These are phyloP conservation scores for Eulemur macaco DNA, from an alignment of 2,113 vertebrate genomes.

Conservation along the genomic window DNA sequence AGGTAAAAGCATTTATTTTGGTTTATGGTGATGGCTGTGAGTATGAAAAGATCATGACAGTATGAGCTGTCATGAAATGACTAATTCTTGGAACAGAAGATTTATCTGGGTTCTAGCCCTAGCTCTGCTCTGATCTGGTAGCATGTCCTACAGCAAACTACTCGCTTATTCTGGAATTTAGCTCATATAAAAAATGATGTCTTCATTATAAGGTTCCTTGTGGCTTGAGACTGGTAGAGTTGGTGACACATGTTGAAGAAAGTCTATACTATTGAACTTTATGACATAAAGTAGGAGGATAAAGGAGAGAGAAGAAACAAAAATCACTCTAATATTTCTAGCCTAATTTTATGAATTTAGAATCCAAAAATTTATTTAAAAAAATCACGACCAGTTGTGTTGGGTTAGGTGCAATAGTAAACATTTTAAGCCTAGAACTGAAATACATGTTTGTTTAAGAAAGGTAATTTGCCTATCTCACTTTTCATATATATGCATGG, in stretches of 20 bases:
- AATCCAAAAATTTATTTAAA: background rate
- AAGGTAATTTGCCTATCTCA: background rate
- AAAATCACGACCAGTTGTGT: background rate
- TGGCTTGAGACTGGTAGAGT: background rate
- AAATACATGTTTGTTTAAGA: background rate
- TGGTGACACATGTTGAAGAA: background rate
- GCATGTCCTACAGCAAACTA: background rate
- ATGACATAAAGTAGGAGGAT: background rate
- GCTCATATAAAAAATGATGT: background rate
- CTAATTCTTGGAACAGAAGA: background rate
- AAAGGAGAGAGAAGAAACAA: background rate
- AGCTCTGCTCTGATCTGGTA: background rate
- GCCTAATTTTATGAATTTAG: background rate
- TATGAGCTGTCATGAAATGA: background rate
- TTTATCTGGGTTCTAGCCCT: background rate
- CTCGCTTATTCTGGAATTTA: background rate
- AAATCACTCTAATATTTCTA: background rate
- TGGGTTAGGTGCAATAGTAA: background rate
- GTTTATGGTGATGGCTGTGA: background rate
- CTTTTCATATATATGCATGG: background rate
- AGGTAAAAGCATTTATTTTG: background rate
- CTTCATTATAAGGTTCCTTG: background rate
- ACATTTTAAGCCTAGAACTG: background rate
- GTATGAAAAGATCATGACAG: background rate
- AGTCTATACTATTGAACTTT: background rate